Evolutionary conservation across 2,888 invertebrate species (phyloP).

Genomic region (Teleiodes luculella): DNA sequence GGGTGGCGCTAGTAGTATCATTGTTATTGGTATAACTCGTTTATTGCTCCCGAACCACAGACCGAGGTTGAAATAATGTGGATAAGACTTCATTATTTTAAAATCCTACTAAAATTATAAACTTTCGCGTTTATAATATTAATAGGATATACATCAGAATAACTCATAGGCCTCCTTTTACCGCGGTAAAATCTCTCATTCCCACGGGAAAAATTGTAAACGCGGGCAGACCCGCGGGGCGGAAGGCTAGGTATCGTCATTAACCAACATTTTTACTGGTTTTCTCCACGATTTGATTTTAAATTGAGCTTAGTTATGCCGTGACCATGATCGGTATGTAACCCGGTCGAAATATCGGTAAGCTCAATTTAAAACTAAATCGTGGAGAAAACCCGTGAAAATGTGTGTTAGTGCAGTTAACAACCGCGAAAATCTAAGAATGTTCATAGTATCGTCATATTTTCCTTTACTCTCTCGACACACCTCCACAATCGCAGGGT

Average conservation of each 20-base stretch:
- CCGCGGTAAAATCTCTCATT: too few relatives aligned
- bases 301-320: too few relatives aligned
- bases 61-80: constrained; percentile 16
- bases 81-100: constrained; percentile 25
- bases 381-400: too few relatives aligned
- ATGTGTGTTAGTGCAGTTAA: too few relatives aligned
- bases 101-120: not conserved
- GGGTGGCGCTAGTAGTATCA: constrained; percentile 27
- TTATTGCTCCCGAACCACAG: constrained; percentile 29
- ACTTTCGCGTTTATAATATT: too few relatives aligned
- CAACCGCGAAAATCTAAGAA: too few relatives aligned
- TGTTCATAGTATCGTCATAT: not conserved
- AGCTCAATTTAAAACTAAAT: too few relatives aligned
- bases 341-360: not conserved
- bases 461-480: not conserved
- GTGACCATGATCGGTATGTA: not conserved
- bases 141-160: not conserved
- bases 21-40: constrained; percentile 28
- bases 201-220: too few relatives aligned
- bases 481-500: not conserved
- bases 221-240: too few relatives aligned
- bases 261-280: too few relatives aligned
- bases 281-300: too few relatives aligned
- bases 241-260: too few relatives aligned
- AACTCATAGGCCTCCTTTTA: not conserved